A percentile compares a stretch with the other conserved stretches of the same genome.
phyloP scores from a whole-genome alignment of 2,888 invertebrate genomes.

The Zhuqinia jingwanae region DNA sequence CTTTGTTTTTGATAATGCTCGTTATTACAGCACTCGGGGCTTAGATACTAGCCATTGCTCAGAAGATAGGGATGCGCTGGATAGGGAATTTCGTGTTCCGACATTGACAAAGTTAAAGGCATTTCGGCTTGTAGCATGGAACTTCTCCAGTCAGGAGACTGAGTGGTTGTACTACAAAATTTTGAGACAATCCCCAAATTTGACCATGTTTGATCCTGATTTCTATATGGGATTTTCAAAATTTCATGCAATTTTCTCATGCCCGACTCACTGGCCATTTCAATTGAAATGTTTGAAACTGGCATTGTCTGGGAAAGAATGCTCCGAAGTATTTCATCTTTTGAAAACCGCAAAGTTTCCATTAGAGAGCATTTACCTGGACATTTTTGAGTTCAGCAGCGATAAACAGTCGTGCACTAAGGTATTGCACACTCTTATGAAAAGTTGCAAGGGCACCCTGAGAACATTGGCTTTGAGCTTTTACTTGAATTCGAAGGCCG shows the following conservation, averaged over 20 bases:
- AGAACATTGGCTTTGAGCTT: constrained; percentile 34
- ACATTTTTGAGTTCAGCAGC: constrained; percentile 51
- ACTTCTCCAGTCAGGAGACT: constrained; percentile 45
- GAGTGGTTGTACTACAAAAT: constrained; percentile 58
- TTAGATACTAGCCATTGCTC: neutral
- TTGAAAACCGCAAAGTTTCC: constrained; percentile 17
- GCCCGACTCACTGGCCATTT: constrained; percentile 35
- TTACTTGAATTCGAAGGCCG: constrained; percentile 1
- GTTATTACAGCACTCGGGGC: neutral
- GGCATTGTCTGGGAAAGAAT: constrained; percentile 12
- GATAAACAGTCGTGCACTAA: constrained; percentile 1
- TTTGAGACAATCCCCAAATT: constrained; percentile 29
- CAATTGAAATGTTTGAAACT: constrained; percentile 51
- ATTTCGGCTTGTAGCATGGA: constrained; percentile 49
- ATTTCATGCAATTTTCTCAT: constrained; percentile 47
- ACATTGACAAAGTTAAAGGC: constrained; percentile 26
- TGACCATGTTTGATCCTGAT: constrained; percentile 53
- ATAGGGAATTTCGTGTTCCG: constrained; percentile 1
- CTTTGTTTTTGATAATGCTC: constrained; percentile 22
- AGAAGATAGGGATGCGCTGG: neutral
- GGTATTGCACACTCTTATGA: constrained; percentile 19
- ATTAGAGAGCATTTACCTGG: constrained; percentile 34
- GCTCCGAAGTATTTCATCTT: neutral
- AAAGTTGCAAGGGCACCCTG: constrained; percentile 15
- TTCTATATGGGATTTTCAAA: constrained; percentile 38